Evolutionary conservation across 2,888 invertebrate species (phyloP).

Genomic region (Conops quadrifasciatus): DNA sequence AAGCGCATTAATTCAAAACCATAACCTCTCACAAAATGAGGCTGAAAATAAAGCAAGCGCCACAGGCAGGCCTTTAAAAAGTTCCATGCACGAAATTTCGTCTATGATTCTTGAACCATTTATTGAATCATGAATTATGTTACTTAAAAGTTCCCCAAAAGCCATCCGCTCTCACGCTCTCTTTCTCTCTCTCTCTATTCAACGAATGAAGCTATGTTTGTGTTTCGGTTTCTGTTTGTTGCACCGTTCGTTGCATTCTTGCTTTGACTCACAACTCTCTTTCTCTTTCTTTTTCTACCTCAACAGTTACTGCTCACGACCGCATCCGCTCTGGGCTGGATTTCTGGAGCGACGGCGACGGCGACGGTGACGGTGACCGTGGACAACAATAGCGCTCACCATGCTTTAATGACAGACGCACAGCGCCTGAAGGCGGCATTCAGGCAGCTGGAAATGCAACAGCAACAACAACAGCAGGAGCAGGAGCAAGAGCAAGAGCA

Average conservation of each 20-base stretch:
- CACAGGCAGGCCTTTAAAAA: too few species aligned
- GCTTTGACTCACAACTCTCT: neutral
- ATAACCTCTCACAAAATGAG: too few species aligned
- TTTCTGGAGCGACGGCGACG: slow-evolving; percentile 20
- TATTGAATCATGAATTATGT: too few species aligned
- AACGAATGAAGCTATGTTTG: neutral
- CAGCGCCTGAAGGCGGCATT: slow-evolving; percentile 2
- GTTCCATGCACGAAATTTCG: too few species aligned
- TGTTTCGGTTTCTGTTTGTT: slow-evolving; percentile 8
- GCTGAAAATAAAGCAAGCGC: too few species aligned
- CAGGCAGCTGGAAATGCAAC: slow-evolving; percentile 6
- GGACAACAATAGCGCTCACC: slow-evolving; percentile 19
- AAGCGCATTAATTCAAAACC: too few species aligned
- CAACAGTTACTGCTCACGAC: slow-evolving; percentile 29
- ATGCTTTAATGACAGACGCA: slow-evolving; percentile 16
- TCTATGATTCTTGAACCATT: too few species aligned
- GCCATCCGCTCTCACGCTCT: too few species aligned
- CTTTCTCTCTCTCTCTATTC: neutral
- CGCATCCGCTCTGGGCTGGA: slow-evolving; percentile 15
- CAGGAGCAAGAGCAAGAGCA: slow-evolving; percentile 2
- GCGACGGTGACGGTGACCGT: slow-evolving; percentile 9
- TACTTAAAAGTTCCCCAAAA: too few species aligned
- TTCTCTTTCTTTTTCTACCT: slow-evolving; percentile 1
- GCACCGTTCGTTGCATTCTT: neutral
- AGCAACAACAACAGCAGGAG: slow-evolving; percentile 15